Evolutionary conservation across 1,140 invertebrate species (phyloP).

Genomic region (Hestina assimilis): DNA sequence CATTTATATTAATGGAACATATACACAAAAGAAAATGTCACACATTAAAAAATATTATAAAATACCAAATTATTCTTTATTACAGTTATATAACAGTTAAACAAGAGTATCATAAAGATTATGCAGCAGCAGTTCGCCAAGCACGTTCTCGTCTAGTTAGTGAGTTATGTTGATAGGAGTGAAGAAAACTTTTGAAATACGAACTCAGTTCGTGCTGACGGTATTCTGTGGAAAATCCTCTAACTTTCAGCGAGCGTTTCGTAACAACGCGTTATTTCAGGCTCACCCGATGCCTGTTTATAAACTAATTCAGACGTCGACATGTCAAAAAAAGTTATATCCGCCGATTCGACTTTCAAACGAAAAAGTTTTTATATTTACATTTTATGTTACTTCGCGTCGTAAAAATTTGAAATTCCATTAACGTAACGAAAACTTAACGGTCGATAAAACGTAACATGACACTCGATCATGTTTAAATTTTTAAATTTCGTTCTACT

Average conservation of each 20-base stretch:
- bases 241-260: slow-evolving; percentile 40
- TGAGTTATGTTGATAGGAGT: slow-evolving; percentile 9
- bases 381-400: slow-evolving; percentile 6
- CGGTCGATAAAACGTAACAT: neutral
- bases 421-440: neutral
- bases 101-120: slow-evolving; percentile 5
- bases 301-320: neutral
- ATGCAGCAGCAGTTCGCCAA: slow-evolving; percentile 1
- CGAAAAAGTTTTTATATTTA: neutral
- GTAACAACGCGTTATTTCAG: slow-evolving; percentile 31
- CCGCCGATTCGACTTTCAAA: neutral
- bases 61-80: too few relatives aligned
- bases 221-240: slow-evolving; percentile 13
- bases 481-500: too few relatives aligned
- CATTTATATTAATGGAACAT: too few relatives aligned
- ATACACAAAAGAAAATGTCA: too few relatives aligned
- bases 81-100: neutral
- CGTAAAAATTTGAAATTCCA: slow-evolving; percentile 18
- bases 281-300: neutral
- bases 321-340: neutral
- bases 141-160: slow-evolving; percentile 15
- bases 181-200: slow-evolving; percentile 9
- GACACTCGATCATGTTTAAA: too few relatives aligned
- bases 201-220: slow-evolving; percentile 6
- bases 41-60: too few relatives aligned